Base-by-base conservation (phyloP, 2,113 vertebrate species). In the Phalacrocorax pelagicus region DNA sequence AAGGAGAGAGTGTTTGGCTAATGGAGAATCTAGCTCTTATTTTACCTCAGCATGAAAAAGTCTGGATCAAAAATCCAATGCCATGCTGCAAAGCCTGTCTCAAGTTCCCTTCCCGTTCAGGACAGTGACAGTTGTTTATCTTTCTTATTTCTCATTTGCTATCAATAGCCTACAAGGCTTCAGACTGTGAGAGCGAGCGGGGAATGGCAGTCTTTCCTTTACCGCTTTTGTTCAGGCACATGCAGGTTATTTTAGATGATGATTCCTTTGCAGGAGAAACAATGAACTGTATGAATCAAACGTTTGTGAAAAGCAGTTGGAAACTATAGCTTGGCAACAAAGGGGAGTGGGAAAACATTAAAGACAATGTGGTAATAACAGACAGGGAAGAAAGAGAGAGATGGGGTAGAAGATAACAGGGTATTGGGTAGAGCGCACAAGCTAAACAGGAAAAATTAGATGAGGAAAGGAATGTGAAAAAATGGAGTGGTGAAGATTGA, bases 381-480 rank as follows among this genome's bases (percentile, higher is more conserved):
- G 61, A 10, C 52, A 81, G 86, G 62, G 92, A 91, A 93, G 57
- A 65, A 32, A 38, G 57, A 77, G 58, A 86, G 95, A 97, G 94
- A 86, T 95, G 81, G 32, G 61, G 29, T 85, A 49, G 81, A 71
- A 95, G 96, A 94, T 97, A 94, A 66, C 26, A 70, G 18, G 54
- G n/a, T 54, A 44, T 29, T 79, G 40, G 54, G 55, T 70, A 95
- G 74, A 94, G 81, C 36, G 49, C 63, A 71, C 74, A 81, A 85
- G 91, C 61, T 77, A 21, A 94, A 74, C 87, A 77, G 81, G 92
- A 87, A 95, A 91, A 96, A 79, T 92, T 12, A 62, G 70, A 66
- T 52, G 87, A 77, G 63, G 81, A 94, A 89, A 87, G 77, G 80
- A 94, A 95, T 85, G 90, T 85, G 85, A 63, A 90, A 91, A 97